Base-by-base conservation (phyloP, 2,797 vertebrate genomes). In the Mastacembelus armatus region DNA sequence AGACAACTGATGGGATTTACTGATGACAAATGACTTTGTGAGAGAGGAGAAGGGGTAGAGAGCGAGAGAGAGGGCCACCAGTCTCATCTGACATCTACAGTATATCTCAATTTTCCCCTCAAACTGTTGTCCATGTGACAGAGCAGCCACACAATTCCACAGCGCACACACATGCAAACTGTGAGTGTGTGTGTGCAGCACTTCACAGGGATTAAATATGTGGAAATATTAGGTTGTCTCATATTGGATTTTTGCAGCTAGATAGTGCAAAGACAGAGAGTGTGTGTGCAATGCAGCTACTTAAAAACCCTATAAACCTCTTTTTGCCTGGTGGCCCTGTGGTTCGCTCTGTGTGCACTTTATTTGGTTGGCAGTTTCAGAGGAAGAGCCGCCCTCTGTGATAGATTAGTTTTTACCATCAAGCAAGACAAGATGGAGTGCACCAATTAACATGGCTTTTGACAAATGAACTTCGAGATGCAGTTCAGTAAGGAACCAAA, bases 11-110 rank as follows among this genome's bases (percentile, higher is more conserved):
- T 45, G 82, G 72, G 84, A 79, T 87, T 85, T 81, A 83, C 60
- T 81, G 79, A 84, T 91, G 90, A 90, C 82, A 81, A 85, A 81
- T 74, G 85, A 84, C 84, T 89, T 87, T 88, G 77, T 48, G 59
- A 64, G 55, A 38, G 65, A 57, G 55, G 64, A 35, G 9, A 24
- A 39, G 19, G 40, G 55, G 35, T 35, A 29, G 19, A 14, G 32
- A 39, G n/a, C 3, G 40, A 1, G 36, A 45, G 51, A 39, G 39
- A 40, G 50, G 22, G 36, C 26, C 18, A 47, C 64, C 22, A 30
- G 63, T 74, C 68, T 59, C 74, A 57, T 71, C 60, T 66, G 51
- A 72, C 50, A 49, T 66, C 21, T 30, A 60, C 11, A 39, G 66
- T 65, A 54, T 43, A 66, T 80, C 78, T 80, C 56, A 70, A 74